A percentile compares a stretch with the other conserved stretches of the same genome.
Conservation (phyloP, 2,113 vertebrate genomes). For the Ammodytes dubius region DNA sequence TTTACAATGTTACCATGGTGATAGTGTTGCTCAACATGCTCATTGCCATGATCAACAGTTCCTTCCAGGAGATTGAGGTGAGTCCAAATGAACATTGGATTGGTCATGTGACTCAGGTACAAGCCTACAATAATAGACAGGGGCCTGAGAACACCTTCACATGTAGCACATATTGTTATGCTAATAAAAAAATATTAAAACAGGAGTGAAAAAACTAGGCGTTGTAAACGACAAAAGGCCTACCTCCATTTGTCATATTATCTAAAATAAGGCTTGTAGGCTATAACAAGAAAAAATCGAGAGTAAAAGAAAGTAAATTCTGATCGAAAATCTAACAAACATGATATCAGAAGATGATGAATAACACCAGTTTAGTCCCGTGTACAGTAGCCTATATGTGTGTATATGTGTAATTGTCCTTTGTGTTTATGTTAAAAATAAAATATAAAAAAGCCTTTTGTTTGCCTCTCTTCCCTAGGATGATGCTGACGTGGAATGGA, state of each 20-base stretch:
- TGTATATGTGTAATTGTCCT: too few relatives aligned
- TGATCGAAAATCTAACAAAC: too few relatives aligned
- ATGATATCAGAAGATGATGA: too few relatives aligned
- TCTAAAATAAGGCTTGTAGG: neutral
- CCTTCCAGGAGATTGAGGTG: slow-evolving; percentile 99
- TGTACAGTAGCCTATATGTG: too few relatives aligned
- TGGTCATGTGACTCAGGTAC: neutral
- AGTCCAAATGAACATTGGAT: slow-evolving; percentile 7
- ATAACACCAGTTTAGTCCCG: too few relatives aligned
- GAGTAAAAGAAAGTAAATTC: neutral
- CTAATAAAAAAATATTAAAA: neutral
- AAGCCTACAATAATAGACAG: neutral
- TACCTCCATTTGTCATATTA: neutral
- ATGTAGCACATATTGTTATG: neutral
- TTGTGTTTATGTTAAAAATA: too few relatives aligned
- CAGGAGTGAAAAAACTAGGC: neutral
- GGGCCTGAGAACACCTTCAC: neutral
- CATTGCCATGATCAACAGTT: slow-evolving; percentile 99
- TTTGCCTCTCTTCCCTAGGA: slow-evolving; percentile 80
- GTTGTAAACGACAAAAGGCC: neutral
- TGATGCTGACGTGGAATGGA: slow-evolving; percentile 98
- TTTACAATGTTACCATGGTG: slow-evolving; percentile 99
- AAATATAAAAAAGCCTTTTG: neutral
- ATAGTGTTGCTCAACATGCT: slow-evolving; percentile 99
- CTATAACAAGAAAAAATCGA: neutral